A percentile compares a stretch with the other conserved stretches of the same genome.
phyloP scores from a whole-genome alignment of 1,140 invertebrate genomes.

The Drosophila repletoides region DNA sequence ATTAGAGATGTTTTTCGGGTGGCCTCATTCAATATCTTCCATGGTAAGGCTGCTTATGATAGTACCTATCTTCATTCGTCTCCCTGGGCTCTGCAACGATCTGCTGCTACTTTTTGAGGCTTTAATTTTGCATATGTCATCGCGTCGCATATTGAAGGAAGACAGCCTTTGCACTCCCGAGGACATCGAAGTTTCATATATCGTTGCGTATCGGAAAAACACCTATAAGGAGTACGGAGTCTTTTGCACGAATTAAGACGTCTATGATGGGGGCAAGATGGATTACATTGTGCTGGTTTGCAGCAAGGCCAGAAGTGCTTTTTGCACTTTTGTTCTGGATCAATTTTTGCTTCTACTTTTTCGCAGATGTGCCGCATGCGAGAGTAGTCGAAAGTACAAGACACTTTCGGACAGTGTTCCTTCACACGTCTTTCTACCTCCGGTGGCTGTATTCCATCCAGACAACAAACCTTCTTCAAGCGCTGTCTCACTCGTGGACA shows the following conservation, averaged over 20 bases:
- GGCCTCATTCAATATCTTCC: no score
- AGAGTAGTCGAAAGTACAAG: conserved; percentile 20
- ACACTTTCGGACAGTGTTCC: not conserved
- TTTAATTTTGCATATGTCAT: no score
- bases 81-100: no score
- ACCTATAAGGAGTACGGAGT: conserved; percentile 18
- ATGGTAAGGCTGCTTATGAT: no score
- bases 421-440: conserved; percentile 31
- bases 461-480: conserved; percentile 47
- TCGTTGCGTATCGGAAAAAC: conserved; percentile 41
- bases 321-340: not conserved
- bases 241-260: not conserved
- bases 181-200: no score
- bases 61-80: no score
- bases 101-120: no score
- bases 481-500: conserved; percentile 28
- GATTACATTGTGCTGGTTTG: not conserved
- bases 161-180: no score
- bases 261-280: not conserved
- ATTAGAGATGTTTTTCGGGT: no score
- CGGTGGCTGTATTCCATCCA: conserved; percentile 39
- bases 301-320: conserved; percentile 50
- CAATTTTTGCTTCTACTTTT: not conserved
- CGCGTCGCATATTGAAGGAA: no score
- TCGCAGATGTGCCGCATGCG: conserved; percentile 14